Conservation (phyloP, 2,113 vertebrate genomes). For the Corynorhinus townsendii region DNA sequence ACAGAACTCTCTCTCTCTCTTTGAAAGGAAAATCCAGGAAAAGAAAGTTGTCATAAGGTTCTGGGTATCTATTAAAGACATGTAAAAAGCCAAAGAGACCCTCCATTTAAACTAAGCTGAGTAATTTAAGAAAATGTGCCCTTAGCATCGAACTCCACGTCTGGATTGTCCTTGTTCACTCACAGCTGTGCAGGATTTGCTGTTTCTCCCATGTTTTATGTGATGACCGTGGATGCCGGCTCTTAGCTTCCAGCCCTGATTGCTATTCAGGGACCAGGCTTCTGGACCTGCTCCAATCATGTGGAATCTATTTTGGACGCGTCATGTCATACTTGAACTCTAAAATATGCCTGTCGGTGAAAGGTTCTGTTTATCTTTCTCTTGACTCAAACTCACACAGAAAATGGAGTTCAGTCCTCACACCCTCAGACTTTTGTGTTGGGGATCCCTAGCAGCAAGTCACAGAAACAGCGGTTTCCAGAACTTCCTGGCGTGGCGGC, state of each 20-base stretch:
- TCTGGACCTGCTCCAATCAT: slow-evolving; percentile 74
- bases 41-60: slow-evolving; percentile 60
- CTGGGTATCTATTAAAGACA: slow-evolving; percentile 55
- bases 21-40: slow-evolving; percentile 56
- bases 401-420: slow-evolving; percentile 60
- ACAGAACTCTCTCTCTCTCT: not conserved
- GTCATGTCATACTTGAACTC: slow-evolving; percentile 76
- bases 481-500: not conserved
- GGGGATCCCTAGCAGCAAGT: not conserved
- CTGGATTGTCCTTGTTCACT: slow-evolving; percentile 38
- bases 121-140: slow-evolving; percentile 69
- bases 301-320: slow-evolving; percentile 78
- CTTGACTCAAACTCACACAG: slow-evolving; percentile 46
- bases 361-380: slow-evolving; percentile 76
- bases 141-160: not conserved
- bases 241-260: slow-evolving; percentile 69
- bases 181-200: slow-evolving; percentile 71
- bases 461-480: not conserved
- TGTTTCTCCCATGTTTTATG: slow-evolving; percentile 68
- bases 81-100: slow-evolving; percentile 45
- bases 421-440: not conserved
- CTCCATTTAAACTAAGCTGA: slow-evolving; percentile 62
- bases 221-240: slow-evolving; percentile 60
- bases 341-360: slow-evolving; percentile 72
- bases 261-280: slow-evolving; percentile 69